Evolutionary conservation across 2,797 vertebrate genomes (phyloP), one percentile per base, ranked within the genome.

Genomic region (Glyptemys insculpta): DNA sequence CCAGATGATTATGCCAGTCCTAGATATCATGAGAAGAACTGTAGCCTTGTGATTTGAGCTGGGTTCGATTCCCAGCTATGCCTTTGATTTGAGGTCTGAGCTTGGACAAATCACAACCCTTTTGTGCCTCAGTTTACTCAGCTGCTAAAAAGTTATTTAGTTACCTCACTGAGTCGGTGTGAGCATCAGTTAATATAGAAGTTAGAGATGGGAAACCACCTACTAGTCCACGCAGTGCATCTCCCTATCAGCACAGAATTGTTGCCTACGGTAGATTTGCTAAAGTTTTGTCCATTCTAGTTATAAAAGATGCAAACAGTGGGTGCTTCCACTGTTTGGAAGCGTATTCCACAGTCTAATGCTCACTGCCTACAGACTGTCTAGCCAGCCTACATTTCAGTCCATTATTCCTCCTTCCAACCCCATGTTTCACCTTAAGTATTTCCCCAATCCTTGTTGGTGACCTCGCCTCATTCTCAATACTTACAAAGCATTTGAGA

Each of bases 331-430:
- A 6, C 19, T 27, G 21, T 52, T 83, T 34, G 8, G 72, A 12
- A 76, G 25, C 14, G 15, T 78, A 31, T 49, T 31, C 44, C 25
- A 31, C 44, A 9, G 27, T 29, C 74, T 78, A 47, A 27, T 16
- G 7, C 14, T 59, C 85, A 79, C 15, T 5, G 8, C 15, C 68
- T 53, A n/a, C 25, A 4, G n/a, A 72, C n/a, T 49, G 68, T 29
- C 21, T 47, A 6, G 74, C 90, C 47, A 5, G 54, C 37, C 50
- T 65, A 47, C 83, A 84, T 87, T 95, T 83, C 57, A 57, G 16
- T 41, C 5, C 1, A 72, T 2, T 18, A 59, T 74, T 81, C 12
- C 21, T 78, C n/a, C 68, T 81, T 79, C 49, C 37, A 84, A 82
- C 2, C 62, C 50, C 53, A 1, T 68, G 14, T 57, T 89, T 85